Evolutionary conservation across 2,888 invertebrate genomes (phyloP).

Genomic region (Apamea anceps): DNA sequence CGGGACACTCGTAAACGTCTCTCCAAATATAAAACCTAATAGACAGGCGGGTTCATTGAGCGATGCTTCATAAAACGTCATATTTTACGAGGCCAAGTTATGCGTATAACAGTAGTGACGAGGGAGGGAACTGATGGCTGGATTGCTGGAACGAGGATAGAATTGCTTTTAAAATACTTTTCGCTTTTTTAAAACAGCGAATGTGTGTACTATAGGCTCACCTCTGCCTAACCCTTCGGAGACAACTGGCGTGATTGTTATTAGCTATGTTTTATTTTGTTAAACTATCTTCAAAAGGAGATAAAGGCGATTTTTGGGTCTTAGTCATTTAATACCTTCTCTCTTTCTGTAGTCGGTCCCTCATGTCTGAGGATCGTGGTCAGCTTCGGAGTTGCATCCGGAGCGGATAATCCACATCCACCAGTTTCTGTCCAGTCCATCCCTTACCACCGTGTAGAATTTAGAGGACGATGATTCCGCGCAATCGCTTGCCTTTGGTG

Average conservation of each 20-base stretch:
- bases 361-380: too few relatives aligned
- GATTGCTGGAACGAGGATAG: slow-evolving; percentile 1
- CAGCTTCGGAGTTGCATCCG: too few relatives aligned
- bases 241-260: background rate
- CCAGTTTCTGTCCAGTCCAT: too few relatives aligned
- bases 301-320: background rate
- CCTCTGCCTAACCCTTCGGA: background rate
- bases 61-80: slow-evolving; percentile 53
- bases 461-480: too few relatives aligned
- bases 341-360: too few relatives aligned
- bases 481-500: too few relatives aligned
- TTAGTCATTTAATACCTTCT: background rate
- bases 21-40: slow-evolving; percentile 51
- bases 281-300: background rate
- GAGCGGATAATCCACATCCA: too few relatives aligned
- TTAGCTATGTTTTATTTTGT: background rate
- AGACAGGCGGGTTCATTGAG: slow-evolving; percentile 43
- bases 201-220: background rate
- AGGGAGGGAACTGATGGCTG: slow-evolving; percentile 22
- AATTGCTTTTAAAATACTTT: background rate
- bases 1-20: slow-evolving; percentile 56
- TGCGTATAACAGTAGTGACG: slow-evolving; percentile 28
- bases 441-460: too few relatives aligned
- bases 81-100: slow-evolving; percentile 56
- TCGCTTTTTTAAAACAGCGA: background rate